Conservation (phyloP, 2,888 invertebrate genomes). For the Epinotia brunnichana region DNA sequence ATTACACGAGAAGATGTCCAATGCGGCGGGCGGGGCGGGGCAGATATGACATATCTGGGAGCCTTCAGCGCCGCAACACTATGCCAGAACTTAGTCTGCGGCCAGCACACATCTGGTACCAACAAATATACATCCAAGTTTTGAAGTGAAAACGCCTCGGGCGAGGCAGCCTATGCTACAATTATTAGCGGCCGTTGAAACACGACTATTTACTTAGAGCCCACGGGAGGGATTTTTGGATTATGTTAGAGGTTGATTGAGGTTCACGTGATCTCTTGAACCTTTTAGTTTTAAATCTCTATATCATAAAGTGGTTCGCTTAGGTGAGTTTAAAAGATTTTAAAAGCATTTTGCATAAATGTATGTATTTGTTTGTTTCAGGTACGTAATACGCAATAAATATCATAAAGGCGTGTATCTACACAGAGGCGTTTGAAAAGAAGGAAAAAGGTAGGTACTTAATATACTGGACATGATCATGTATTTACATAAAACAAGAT, state of each 20-base stretch:
- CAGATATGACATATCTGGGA: conserved; percentile 81
- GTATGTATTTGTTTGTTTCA: neutral
- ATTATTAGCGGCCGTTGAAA: conserved; percentile 77
- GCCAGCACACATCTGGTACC: conserved; percentile 72
- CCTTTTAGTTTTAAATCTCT: conserved; percentile 27
- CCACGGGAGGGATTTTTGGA: conserved; percentile 53
- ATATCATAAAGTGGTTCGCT: conserved; percentile 13
- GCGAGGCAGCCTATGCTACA: conserved; percentile 68
- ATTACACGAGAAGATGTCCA: conserved; percentile 72
- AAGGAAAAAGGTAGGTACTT: neutral
- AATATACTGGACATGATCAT: neutral
- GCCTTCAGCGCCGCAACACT: conserved; percentile 76
- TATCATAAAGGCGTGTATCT: no score
- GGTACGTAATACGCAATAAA: neutral
- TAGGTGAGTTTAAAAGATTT: neutral
- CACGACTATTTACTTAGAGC: conserved; percentile 80
- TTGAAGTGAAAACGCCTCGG: conserved; percentile 70
- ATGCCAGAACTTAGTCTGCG: conserved; percentile 78
- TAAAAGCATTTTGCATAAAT: neutral
- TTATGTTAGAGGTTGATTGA: conserved; percentile 28
- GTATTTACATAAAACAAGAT: neutral
- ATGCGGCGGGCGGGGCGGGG: conserved; percentile 53
- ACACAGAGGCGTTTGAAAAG: no score
- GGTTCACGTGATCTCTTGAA: conserved; percentile 28
- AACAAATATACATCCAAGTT: conserved; percentile 57